These are phyloP conservation scores for Trichonephila clavipes DNA, from an alignment of 1,140 invertebrate genomes.

Conservation along the genomic window DNA sequence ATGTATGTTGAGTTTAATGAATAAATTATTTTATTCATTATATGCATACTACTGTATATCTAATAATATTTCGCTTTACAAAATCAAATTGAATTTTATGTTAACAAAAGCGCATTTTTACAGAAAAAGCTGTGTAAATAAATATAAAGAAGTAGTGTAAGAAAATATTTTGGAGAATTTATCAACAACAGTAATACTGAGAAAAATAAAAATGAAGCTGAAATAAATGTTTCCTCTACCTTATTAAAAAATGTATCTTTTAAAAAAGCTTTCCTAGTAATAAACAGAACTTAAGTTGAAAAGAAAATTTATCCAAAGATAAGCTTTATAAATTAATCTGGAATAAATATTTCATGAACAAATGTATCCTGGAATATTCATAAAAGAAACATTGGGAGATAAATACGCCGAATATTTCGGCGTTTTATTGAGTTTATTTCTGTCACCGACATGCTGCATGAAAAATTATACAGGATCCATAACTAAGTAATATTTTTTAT, in stretches of 20 bases:
- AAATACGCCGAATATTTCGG: not conserved
- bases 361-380: not conserved
- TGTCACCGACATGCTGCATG: slow-evolving; percentile 28
- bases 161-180: no score
- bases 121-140: no score
- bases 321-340: not conserved
- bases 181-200: no score
- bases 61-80: no score
- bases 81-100: no score
- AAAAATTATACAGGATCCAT: not conserved
- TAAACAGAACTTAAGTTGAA: not conserved
- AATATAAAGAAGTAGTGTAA: no score
- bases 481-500: not conserved
- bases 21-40: no score
- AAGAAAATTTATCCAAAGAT: not conserved
- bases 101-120: no score
- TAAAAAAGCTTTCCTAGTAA: not conserved
- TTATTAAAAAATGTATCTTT: not conserved
- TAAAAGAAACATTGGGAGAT: not conserved
- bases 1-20: no score
- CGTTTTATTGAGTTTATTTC: not conserved
- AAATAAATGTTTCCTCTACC: not conserved
- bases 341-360: not conserved
- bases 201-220: not conserved
- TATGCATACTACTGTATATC: no score